These are phyloP conservation scores for Doris montereyensis DNA, from an alignment of 2,888 invertebrate species.

Conservation along the genomic window DNA sequence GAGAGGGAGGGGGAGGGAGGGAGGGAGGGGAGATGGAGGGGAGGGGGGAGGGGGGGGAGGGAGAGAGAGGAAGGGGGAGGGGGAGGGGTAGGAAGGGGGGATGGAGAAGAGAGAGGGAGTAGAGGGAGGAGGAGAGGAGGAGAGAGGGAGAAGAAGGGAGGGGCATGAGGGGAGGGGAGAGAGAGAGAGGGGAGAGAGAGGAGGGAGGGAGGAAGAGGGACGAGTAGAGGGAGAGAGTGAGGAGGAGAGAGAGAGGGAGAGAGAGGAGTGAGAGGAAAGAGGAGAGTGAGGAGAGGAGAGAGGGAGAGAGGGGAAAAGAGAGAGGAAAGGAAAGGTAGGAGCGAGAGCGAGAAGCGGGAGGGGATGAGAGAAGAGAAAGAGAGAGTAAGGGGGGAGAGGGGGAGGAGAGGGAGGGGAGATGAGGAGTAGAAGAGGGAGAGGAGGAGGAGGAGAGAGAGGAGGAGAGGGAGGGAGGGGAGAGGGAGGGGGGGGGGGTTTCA, in stretches of 20 bases:
- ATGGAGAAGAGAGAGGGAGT: background rate
- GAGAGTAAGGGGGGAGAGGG: background rate
- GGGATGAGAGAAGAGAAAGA: background rate
- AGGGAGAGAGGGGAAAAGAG: background rate
- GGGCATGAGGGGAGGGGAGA: background rate
- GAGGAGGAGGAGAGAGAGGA: background rate
- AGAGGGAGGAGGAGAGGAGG: background rate
- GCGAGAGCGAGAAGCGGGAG: background rate
- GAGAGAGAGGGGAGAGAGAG: background rate
- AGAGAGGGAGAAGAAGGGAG: background rate
- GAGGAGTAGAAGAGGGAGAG: background rate
- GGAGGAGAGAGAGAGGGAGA: background rate
- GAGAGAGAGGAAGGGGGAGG: background rate
- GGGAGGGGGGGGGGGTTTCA: background rate
- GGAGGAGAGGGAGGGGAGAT: background rate
- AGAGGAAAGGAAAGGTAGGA: background rate
- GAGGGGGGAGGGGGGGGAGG: background rate
- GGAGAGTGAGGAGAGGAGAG: background rate
- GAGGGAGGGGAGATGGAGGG: background rate
- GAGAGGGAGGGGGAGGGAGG: slow-evolving; percentile 12
- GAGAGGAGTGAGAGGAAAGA: background rate
- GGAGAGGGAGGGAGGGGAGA: background rate
- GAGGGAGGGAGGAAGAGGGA: background rate
- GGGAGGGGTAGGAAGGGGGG: slow-evolving; percentile 17
- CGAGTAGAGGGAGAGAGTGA: background rate